Conservation (phyloP, 2,113 vertebrate genomes). For the Podarcis raffonei region DNA sequence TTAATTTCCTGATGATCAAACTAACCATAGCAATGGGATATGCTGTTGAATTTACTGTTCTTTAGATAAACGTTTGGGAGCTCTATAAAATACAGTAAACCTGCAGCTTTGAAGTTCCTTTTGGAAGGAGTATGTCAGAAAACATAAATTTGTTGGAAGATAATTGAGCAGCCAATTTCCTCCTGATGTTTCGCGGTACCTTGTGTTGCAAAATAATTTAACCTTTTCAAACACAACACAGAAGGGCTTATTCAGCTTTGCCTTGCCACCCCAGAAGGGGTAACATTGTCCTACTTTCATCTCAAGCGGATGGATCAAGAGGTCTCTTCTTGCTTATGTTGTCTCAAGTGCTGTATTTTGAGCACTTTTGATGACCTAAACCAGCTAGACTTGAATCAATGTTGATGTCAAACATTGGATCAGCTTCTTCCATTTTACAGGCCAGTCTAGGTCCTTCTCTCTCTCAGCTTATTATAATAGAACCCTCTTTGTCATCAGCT, state of each 20-base stretch:
- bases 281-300: constrained; percentile 49
- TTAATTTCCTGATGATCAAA: not conserved
- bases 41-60: not conserved
- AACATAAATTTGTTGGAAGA: not conserved
- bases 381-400: not conserved
- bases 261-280: not conserved
- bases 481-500: not conserved
- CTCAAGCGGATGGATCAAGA: constrained; percentile 28
- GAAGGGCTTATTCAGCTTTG: not conserved
- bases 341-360: accelerated
- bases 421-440: not conserved
- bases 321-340: not conserved
- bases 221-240: not conserved
- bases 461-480: not conserved
- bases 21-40: not conserved
- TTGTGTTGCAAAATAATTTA: not conserved
- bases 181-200: not conserved
- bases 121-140: not conserved
- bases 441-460: not conserved
- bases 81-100: not conserved
- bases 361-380: not conserved
- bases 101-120: not conserved
- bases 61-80: not conserved
- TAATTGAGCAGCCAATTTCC: constrained; percentile 13
- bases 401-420: not conserved